Base-by-base conservation (phyloP, 2,888 invertebrate species). In the Epicampocera succincta region DNA sequence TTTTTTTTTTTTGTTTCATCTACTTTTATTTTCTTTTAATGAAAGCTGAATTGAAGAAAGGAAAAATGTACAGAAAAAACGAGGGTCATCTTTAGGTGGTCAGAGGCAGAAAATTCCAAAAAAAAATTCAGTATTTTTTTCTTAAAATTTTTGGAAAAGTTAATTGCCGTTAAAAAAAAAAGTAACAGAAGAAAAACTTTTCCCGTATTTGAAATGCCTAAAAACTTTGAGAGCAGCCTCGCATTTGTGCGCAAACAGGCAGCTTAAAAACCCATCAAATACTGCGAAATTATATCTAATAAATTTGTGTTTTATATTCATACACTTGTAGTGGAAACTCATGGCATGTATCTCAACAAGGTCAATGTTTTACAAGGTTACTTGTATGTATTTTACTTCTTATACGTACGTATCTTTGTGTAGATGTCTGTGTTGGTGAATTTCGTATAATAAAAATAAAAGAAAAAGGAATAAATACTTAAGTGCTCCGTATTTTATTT, bases 321-420 rank as follows among this genome's bases (percentile, higher is more conserved):
- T 19, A 15, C 12, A 50, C 25, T 50, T 21, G 40, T 52, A 50
- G n/a, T n/a, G 56, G 29, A 11, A 25, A 12, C n/a, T 66, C 17
- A n/a, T 50, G 46, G 12, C 29, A 40, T 56, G 40, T 44, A 50
- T 63, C 29, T 46, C 15, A 50, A 73, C 78, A 78, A 78, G 78
- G 78, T 78, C 78, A 78, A 78, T 73, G 78, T 52, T 78, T 66
- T 25, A 66, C 78, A 78, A 78, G 78, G 78, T 73, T 66, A 73
- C 40, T 46, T 54, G 6, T 48, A 71, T 48, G 17, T 60, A 50
- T 63, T 15, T 12, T 33, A 58, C 25, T 21, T 40, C 15, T 21
- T n/a, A 25, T 13, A 17, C 25, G 0, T 25, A n/a, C 15, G 4
- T 15, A 12, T n/a, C n/a, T n/a, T n/a, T n/a, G n/a, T 11, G 19